Conservation (phyloP, 2,797 vertebrate genomes). For the Darevskia mixta region DNA sequence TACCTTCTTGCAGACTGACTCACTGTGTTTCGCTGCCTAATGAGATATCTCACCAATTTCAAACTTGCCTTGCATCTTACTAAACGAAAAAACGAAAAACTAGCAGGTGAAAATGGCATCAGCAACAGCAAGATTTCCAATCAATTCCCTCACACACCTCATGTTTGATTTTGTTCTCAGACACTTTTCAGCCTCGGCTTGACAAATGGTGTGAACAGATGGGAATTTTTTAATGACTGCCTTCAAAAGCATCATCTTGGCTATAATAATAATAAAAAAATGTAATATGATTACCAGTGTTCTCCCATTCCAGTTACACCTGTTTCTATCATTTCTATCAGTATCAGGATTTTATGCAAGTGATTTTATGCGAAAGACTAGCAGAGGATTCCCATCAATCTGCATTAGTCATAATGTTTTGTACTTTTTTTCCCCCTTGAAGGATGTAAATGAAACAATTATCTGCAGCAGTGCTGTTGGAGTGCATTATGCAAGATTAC, state of each 20-base stretch:
- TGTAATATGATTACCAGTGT: slow-evolving; percentile 35
- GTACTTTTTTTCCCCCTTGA: slow-evolving; percentile 1
- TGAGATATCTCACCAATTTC: slow-evolving; percentile 33
- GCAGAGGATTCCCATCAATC: slow-evolving; percentile 27
- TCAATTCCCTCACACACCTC: neutral
- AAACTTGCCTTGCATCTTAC: neutral
- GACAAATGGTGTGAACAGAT: slow-evolving; percentile 40
- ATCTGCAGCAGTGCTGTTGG: slow-evolving; percentile 32
- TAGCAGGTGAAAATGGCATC: neutral
- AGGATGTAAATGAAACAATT: slow-evolving; percentile 54
- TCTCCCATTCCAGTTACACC: slow-evolving; percentile 33
- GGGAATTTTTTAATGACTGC: slow-evolving; percentile 38
- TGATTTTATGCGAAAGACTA: slow-evolving; percentile 36
- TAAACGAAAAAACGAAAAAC: slow-evolving; percentile 25
- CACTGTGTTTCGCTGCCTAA: slow-evolving; percentile 5
- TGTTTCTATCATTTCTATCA: slow-evolving; percentile 57
- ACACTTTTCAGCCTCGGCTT: slow-evolving; percentile 24
- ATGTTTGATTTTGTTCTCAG: slow-evolving; percentile 37
- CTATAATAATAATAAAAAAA: slow-evolving; percentile 50
- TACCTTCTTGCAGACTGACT: slow-evolving; percentile 22
- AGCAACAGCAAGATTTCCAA: slow-evolving; percentile 23
- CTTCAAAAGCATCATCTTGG: slow-evolving; percentile 42
- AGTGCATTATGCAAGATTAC: slow-evolving; percentile 51
- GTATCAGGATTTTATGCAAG: slow-evolving; percentile 26
- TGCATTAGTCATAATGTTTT: slow-evolving; percentile 54